These are phyloP conservation scores for Microcebus ravelobensis DNA, from an alignment of 2,113 vertebrate species.

Conservation along the genomic window DNA sequence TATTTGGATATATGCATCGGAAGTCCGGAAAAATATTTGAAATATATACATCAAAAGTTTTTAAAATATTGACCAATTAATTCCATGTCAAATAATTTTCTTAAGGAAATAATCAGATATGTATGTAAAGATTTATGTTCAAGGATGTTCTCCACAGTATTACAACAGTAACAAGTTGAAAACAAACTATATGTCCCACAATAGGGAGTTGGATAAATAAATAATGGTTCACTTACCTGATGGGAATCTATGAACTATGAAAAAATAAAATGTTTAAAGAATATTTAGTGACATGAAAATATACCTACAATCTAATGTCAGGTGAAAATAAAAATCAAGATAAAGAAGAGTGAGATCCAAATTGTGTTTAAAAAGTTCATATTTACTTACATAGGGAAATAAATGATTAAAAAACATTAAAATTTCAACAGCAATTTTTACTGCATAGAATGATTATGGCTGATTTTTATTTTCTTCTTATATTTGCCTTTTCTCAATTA, in stretches of 20 bases:
- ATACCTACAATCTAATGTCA: neutral
- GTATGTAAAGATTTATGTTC: neutral
- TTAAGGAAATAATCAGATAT: constrained; percentile 9
- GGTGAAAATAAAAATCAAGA: constrained; percentile 52
- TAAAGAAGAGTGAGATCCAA: constrained; percentile 7
- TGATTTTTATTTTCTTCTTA: constrained; percentile 3
- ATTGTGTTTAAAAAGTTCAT: neutral
- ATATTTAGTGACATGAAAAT: neutral
- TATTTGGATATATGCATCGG: neutral
- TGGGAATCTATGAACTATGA: constrained; percentile 7
- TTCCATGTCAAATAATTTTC: constrained; percentile 37
- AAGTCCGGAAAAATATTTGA: constrained; percentile 52
- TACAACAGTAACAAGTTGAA: constrained; percentile 31
- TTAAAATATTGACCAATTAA: constrained; percentile 26
- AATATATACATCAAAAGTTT: neutral
- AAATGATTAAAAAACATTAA: constrained; percentile 39
- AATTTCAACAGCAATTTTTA: constrained; percentile 28
- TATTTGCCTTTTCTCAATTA: neutral
- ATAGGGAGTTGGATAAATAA: neutral
- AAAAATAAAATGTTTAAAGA: constrained; percentile 39
- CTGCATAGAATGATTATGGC: neutral
- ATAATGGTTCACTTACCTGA: constrained; percentile 28
- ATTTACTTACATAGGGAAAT: constrained; percentile 7
- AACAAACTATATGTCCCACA: neutral
- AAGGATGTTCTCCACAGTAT: constrained; percentile 32